Base-by-base conservation (phyloP, 64 coral and sea anemone species). In the Montipora foliosa region DNA sequence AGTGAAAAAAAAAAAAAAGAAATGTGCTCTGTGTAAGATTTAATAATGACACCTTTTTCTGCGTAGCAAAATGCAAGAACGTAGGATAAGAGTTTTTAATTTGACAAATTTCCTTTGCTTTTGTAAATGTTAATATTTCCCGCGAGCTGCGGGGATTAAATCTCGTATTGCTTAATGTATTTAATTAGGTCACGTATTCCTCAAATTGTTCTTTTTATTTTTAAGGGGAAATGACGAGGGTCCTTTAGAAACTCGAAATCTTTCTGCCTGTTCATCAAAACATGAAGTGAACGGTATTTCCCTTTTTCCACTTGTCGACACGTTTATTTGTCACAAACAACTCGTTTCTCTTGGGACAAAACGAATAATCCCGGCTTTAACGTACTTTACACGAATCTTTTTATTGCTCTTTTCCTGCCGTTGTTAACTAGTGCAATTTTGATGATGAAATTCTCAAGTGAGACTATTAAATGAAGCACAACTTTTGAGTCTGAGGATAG, bases 131-230 rank as follows among this genome's bases (percentile, higher is more conserved):
- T 78, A 78, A 78, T 48, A 49, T 50, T 50, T 49, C 7, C 46
- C 16, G 12, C 4, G 76, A 19, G 47, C 29, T 77, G 3, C 15
- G 44, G 46, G 76, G 76, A 78, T 78, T 86, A 50, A 86, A 22
- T 19, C 44, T 86, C 19, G 82, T 86, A 86, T 86, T 86, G 82
- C n/a, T 70, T 60, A 50, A 51, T 44, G 16, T 22, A 25, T 19
- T 22, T 45, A 47, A 47, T 46, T 8, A 71, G 64, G 49, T 86
- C 82, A 86, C 82, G 82, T 72, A 86, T 46, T 46, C 47, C 15
- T 78, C 49, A 45, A 12, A 19, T 78, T 78, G 12, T 78, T 5
- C 76, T 64, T 12, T 4, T 7, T 64, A 16, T 15, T 64, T 0
- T 0, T 14, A 3, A 14, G 14, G 61, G 61, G 4, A 64, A 64